Base-by-base conservation (phyloP, 1,140 invertebrate species). In the Euglossa dilemma region DNA sequence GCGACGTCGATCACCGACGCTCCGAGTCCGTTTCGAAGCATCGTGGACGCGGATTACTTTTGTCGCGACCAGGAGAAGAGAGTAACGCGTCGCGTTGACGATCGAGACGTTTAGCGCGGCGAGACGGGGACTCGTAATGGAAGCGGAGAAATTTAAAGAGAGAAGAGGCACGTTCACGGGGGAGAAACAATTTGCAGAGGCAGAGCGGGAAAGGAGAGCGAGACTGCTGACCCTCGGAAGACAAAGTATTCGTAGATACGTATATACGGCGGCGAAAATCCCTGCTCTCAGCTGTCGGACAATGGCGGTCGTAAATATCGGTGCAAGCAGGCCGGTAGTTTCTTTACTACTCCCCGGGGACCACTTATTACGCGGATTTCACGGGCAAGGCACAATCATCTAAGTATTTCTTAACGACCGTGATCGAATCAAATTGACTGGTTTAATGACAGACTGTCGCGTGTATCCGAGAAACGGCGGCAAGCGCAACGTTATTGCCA, bases 271-370 rank as follows among this genome's bases (percentile, higher is more conserved):
- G 87, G 83, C 67, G 88, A 87, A 92, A 94, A 91, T 83, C 66
- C 66, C 74, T 91, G 91, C 91, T 90, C 90, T 91, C 89, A 67
- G 88, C 75, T 81, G 85, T 89, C 90, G 88, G 72, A 85, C 90
- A 89, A 92, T 90, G 90, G 91, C 80, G 89, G 89, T 94, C 93
- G 91, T 94, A 93, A 93, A 94, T 94, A 94, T 92, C 90, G 86
- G 87, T 90, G 87, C 87, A 90, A 88, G 88, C 76, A 85, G 63
- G 81, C 81, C 45, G 75, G 73, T 81, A 88, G 84, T 90, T 87
- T 92, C 86, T 86, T 89, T 88, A 90, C 83, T 88, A 84, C 90
- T 94, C 94, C 92, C 93, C 50, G 61, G 85, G 91, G 94, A 91
- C 85, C 88, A 88, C 92, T 93, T 93, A 93, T 94, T 93, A 92